phyloP scores from a whole-genome alignment of 1,140 invertebrate species.

The Brachionus koreanus region DNA sequence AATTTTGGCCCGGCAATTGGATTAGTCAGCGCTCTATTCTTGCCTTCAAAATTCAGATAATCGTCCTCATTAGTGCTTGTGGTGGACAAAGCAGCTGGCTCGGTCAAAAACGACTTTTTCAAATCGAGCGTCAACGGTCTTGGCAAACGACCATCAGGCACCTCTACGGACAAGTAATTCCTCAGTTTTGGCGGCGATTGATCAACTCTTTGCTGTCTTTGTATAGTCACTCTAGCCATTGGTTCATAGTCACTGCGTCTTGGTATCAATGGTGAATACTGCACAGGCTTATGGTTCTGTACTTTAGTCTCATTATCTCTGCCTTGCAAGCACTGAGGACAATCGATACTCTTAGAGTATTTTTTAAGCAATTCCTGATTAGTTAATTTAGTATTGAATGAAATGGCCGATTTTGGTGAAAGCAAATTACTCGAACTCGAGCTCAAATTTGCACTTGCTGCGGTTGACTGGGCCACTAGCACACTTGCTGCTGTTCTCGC shows the following conservation, averaged over 20 bases:
- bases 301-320: not conserved
- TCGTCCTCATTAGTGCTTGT: conserved; percentile 17
- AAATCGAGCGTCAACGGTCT: conserved; percentile 12
- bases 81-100: not conserved
- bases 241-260: conserved; percentile 17
- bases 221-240: not conserved
- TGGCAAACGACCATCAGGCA: not conserved
- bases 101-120: not conserved
- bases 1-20: not conserved
- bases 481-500: not conserved
- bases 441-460: not conserved
- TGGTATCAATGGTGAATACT: not conserved
- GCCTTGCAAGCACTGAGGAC: not conserved
- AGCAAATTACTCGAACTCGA: conserved; percentile 26
- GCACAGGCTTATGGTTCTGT: not conserved
- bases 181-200: not conserved
- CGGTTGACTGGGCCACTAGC: not conserved
- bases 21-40: not conserved
- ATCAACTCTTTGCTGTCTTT: conserved; percentile 24
- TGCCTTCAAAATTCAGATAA: not conserved
- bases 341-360: conserved; percentile 7
- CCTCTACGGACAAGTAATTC: not conserved
- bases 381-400: not conserved
- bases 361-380: conserved; percentile 24
- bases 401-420: not conserved